Percentiles rank a stretch among this genome's conserved stretches.
Evolutionary conservation across 1,140 invertebrate genomes (phyloP).

Genomic region (Chrysopa pallens): DNA sequence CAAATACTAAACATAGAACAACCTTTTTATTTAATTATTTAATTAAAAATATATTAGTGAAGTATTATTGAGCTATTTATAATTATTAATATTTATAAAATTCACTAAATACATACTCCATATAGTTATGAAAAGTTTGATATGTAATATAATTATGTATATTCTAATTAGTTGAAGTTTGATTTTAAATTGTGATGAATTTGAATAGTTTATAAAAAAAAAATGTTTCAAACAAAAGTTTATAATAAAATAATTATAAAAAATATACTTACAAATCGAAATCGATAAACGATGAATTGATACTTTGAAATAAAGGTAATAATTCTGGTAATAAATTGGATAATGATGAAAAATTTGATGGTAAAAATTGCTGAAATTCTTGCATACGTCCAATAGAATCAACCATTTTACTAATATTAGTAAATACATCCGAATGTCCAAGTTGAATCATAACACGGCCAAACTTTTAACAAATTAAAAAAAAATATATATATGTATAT

Average conservation of each 20-base stretch:
- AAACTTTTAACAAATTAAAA: not conserved
- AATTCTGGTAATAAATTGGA: not conserved
- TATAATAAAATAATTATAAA: not conserved
- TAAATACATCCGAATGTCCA: not conserved
- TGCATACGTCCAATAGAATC: not conserved
- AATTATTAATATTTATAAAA: no score
- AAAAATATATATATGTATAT: no score
- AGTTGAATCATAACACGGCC: not conserved
- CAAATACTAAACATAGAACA: no score
- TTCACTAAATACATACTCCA: no score
- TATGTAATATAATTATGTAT: no score
- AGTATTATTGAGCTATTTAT: no score
- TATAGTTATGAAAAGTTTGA: no score
- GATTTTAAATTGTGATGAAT: no score
- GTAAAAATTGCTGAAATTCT: not conserved
- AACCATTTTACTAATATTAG: not conserved
- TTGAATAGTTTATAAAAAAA: no score
- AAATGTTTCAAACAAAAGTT: not conserved
- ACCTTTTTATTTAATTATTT: no score
- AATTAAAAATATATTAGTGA: no score
- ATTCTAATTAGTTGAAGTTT: no score
- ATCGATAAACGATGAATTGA: constrained; percentile 1
- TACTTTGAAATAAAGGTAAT: not conserved
- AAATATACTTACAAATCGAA: not conserved
- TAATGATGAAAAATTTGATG: not conserved